A percentile compares a stretch with the other conserved stretches of the same genome.
phyloP scores from a whole-genome alignment of 2,113 vertebrate species.

The Leiothrix lutea region DNA sequence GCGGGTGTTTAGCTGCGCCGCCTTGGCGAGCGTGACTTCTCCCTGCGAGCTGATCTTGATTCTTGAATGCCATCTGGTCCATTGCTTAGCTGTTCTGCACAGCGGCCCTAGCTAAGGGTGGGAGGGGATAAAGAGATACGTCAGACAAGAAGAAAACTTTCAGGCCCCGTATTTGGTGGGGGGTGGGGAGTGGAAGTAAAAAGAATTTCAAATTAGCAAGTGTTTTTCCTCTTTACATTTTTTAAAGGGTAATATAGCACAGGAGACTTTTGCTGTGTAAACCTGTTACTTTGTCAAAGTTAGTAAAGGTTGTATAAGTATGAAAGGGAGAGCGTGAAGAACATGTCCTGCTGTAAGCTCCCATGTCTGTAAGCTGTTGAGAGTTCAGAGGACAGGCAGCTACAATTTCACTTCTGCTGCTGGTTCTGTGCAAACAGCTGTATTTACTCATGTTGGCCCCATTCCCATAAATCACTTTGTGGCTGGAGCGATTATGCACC shows the following conservation, averaged over 20 bases:
- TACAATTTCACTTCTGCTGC: not conserved
- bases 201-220: accelerated
- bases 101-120: not conserved
- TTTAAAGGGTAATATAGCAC: accelerated
- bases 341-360: accelerated
- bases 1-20: accelerated
- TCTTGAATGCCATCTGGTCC: accelerated
- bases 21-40: accelerated
- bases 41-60: accelerated
- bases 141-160: too few relatives aligned
- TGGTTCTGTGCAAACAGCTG: not conserved
- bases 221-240: not conserved
- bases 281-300: not conserved
- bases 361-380: not conserved
- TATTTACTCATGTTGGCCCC: not conserved
- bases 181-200: accelerated
- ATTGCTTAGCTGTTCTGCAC: too few relatives aligned
- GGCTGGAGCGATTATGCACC: not conserved
- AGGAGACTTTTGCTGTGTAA: not conserved
- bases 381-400: not conserved
- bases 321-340: not conserved
- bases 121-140: not conserved
- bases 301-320: not conserved
- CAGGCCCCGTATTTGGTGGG: accelerated
- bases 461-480: not conserved